These are phyloP conservation scores for Coluber constrictor DNA, from an alignment of 2,797 vertebrate species.

Conservation along the genomic window DNA sequence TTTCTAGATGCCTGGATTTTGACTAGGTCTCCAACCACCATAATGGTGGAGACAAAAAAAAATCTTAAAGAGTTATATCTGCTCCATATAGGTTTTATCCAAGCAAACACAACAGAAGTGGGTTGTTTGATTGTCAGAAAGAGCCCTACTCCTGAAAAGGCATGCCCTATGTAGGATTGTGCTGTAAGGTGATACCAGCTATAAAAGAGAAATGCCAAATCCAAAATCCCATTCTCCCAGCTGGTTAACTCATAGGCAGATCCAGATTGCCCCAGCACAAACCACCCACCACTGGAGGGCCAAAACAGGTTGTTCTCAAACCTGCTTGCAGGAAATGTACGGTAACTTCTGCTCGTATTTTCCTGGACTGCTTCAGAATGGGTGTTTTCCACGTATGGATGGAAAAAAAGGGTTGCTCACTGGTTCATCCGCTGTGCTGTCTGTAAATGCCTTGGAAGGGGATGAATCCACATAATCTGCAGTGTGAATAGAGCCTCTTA, in stretches of 20 bases:
- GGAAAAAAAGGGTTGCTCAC: not conserved
- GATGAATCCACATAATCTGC: not conserved
- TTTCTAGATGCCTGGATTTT: not conserved
- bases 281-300: not conserved
- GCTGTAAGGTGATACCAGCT: too few relatives aligned
- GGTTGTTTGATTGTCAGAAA: not conserved
- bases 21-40: not conserved
- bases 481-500: not conserved
- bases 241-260: not conserved
- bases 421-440: not conserved
- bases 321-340: not conserved
- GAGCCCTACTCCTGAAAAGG: not conserved
- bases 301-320: not conserved
- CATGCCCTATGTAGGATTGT: not conserved
- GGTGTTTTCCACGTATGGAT: not conserved
- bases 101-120: not conserved
- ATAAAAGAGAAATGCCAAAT: not conserved
- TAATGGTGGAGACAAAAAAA: not conserved
- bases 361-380: not conserved
- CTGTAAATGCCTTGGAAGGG: not conserved
- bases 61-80: not conserved
- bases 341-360: not conserved
- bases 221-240: not conserved
- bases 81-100: not conserved
- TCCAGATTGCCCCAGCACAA: not conserved